phyloP scores from a whole-genome alignment of 2,888 invertebrate genomes.

The Xestia sexstrigata region DNA sequence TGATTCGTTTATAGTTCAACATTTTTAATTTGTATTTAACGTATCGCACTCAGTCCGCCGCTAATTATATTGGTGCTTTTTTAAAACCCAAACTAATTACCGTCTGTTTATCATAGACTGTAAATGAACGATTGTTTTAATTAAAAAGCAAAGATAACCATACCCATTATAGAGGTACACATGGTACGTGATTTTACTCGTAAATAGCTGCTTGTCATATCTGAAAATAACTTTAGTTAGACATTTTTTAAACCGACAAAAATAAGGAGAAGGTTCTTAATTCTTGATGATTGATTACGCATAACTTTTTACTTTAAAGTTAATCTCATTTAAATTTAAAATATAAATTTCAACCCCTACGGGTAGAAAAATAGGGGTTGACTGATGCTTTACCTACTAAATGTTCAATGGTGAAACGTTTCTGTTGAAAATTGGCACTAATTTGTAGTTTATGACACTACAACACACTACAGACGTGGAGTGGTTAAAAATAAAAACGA shows the following conservation, averaged over 20 bases:
- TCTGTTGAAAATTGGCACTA: too few species aligned
- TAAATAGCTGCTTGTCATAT: background rate
- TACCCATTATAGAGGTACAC: background rate
- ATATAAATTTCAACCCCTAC: too few species aligned
- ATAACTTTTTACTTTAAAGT: too few species aligned
- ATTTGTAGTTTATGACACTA: too few species aligned
- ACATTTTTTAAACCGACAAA: background rate
- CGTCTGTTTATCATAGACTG: background rate
- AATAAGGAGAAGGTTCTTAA: background rate
- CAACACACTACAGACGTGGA: too few species aligned
- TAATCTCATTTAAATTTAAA: too few species aligned
- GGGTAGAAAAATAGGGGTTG: too few species aligned
- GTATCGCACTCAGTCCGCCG: background rate
- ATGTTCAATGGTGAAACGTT: too few species aligned
- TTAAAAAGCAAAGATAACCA: conserved; percentile 11
- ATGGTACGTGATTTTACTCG: background rate
- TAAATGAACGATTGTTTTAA: conserved; percentile 12
- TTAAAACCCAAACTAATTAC: conserved; percentile 1
- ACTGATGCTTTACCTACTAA: too few species aligned
- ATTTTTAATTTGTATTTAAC: conserved; percentile 20
- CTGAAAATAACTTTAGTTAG: background rate
- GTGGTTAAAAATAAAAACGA: too few species aligned
- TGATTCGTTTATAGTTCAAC: background rate
- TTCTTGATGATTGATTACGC: background rate
- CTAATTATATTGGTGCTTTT: background rate